Percentiles rank a stretch among this genome's conserved stretches.
phyloP scores from a whole-genome alignment of 2,113 vertebrate genomes.

The Pogonocichla stellata region DNA sequence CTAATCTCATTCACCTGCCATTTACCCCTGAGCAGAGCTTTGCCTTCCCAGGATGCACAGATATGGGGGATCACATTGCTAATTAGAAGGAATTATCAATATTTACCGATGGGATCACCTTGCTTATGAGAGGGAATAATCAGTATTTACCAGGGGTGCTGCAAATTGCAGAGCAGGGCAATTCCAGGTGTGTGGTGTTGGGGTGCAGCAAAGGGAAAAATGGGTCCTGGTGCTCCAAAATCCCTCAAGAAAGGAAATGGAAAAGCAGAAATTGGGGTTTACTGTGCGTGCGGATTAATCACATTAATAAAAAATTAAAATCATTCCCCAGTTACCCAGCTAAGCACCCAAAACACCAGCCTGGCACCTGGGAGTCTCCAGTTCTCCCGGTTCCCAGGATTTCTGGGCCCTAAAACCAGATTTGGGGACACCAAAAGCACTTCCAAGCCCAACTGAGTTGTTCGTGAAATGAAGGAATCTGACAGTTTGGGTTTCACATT shows the following conservation, averaged over 20 bases:
- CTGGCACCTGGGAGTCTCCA: not conserved
- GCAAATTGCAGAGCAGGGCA: not conserved
- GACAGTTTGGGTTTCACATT: not conserved
- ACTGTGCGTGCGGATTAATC: fast-evolving
- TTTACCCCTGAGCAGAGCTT: not conserved
- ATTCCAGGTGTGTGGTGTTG: fast-evolving
- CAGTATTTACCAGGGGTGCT: not conserved
- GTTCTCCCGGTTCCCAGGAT: not conserved
- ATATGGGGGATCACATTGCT: not conserved
- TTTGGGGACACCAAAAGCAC: not conserved
- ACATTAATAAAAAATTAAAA: not conserved
- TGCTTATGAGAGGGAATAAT: not conserved
- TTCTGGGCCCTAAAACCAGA: not conserved
- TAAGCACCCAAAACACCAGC: not conserved
- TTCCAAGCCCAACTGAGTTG: fast-evolving
- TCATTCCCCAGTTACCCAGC: not conserved
- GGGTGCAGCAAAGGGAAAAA: not conserved
- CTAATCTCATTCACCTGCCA: constrained; percentile 25
- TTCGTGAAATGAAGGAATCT: not conserved
- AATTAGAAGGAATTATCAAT: not conserved
- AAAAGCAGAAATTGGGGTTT: not conserved
- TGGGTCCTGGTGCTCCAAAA: not conserved
- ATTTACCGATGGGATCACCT: not conserved
- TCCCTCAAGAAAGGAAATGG: not conserved
- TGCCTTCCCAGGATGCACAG: not conserved